Conservation (phyloP, 2,113 vertebrate species). For the Connochaetes taurinus region DNA sequence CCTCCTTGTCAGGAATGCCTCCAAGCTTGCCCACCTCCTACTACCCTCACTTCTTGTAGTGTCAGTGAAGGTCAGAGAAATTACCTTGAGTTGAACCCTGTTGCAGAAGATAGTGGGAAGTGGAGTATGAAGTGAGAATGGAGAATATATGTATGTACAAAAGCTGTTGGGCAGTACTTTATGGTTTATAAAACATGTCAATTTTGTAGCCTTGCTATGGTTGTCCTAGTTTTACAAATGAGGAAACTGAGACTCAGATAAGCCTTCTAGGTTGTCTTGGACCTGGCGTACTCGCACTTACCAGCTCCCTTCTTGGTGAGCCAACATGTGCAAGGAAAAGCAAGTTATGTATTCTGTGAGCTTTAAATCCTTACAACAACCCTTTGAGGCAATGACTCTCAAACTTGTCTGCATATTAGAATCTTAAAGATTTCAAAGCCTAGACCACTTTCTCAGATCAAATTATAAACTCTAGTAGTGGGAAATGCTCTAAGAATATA, state of each 20-base stretch:
- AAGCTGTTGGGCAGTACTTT: background rate
- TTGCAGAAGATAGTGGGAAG: background rate
- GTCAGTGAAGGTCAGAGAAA: background rate
- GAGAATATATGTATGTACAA: background rate
- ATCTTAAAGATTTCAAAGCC: slow-evolving; percentile 11
- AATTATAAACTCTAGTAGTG: background rate
- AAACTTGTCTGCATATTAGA: background rate
- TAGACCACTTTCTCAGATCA: background rate
- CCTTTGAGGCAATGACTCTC: background rate
- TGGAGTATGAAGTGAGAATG: background rate
- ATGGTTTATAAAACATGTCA: background rate
- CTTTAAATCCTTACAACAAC: background rate
- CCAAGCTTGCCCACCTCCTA: background rate
- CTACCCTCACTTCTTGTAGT: background rate
- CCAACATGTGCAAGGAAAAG: slow-evolving; percentile 15
- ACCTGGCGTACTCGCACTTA: background rate
- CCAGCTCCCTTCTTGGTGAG: background rate
- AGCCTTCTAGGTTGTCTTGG: background rate
- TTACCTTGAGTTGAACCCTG: background rate
- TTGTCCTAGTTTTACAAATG: slow-evolving; percentile 22
- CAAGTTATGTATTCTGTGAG: background rate
- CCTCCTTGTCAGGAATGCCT: background rate
- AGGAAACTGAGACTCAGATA: background rate
- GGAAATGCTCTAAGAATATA: background rate
- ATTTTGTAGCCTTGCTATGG: background rate